phyloP scores from a whole-genome alignment of 2,888 invertebrate genomes.

The Cyclophora albipunctata region DNA sequence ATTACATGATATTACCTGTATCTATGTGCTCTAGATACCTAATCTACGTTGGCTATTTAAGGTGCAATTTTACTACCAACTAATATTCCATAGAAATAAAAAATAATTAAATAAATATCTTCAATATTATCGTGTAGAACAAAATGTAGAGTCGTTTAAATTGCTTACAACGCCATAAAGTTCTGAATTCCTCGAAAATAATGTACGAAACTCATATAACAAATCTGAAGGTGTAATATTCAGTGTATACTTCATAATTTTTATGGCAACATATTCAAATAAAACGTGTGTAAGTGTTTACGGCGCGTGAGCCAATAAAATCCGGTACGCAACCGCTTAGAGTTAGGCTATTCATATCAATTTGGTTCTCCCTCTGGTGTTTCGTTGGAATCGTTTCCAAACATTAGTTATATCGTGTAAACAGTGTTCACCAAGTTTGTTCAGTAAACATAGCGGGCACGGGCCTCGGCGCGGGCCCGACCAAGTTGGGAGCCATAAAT shows the following conservation, averaged over 20 bases:
- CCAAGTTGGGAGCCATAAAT: slow-evolving; percentile 61
- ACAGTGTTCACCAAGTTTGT: slow-evolving; percentile 57
- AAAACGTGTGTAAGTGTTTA: slow-evolving; percentile 1
- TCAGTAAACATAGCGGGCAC: slow-evolving; percentile 46
- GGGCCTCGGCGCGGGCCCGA: slow-evolving; percentile 45
- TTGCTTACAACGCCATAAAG: neutral
- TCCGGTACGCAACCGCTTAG: slow-evolving; percentile 10
- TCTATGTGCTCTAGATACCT: no score
- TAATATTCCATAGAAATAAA: no score
- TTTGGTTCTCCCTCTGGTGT: slow-evolving; percentile 20
- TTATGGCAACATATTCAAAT: slow-evolving; percentile 1
- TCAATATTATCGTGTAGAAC: no score
- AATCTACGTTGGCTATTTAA: no score
- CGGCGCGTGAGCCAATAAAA: slow-evolving; percentile 16
- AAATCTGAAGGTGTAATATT: no score
- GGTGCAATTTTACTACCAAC: no score
- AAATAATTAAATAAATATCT: no score
- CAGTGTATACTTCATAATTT: no score
- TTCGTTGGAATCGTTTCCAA: slow-evolving; percentile 30
- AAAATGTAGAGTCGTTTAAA: neutral
- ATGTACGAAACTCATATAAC: no score
- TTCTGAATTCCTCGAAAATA: neutral
- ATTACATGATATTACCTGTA: no score
- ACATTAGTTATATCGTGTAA: slow-evolving; percentile 30
- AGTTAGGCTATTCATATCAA: slow-evolving; percentile 35